phyloP scores from a whole-genome alignment of 2,113 vertebrate genomes.

The Australoheros scitulus region DNA sequence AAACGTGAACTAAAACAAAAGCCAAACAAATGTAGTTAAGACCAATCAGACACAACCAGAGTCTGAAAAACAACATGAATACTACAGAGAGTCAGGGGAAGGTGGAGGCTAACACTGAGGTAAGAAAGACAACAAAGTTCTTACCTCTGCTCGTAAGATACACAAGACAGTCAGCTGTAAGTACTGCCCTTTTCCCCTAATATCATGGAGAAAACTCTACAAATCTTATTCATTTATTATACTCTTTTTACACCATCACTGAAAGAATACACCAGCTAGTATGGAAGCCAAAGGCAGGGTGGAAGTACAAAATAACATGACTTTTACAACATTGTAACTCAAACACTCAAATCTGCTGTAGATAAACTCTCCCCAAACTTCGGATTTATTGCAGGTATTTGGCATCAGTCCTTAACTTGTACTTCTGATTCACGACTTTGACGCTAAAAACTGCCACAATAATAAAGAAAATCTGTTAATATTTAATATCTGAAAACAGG shows the following conservation, averaged over 20 bases:
- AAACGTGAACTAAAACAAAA: constrained; percentile 1
- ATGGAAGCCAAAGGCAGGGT: neutral
- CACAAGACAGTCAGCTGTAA: constrained; percentile 11
- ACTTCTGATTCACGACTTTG: neutral
- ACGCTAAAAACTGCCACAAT: neutral
- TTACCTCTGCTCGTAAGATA: neutral
- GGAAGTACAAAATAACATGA: neutral
- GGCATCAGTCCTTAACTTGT: neutral
- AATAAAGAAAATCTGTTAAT: neutral
- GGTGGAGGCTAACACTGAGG: neutral
- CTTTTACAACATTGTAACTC: neutral
- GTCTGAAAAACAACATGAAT: neutral
- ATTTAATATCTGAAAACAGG: neutral
- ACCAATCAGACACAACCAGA: neutral
- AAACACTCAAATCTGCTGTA: neutral
- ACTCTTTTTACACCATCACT: neutral
- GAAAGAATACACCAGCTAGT: neutral
- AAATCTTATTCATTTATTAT: neutral
- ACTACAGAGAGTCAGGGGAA: neutral
- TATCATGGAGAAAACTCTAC: neutral
- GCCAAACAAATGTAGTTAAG: neutral
- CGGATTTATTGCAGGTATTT: neutral
- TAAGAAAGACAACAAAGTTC: neutral
- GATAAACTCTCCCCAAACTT: neutral
- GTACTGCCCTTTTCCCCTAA: neutral